Percentiles rank a stretch among this genome's conserved stretches.
phyloP scores from a whole-genome alignment of 2,888 invertebrate species.

The Mylabris sibirica region DNA sequence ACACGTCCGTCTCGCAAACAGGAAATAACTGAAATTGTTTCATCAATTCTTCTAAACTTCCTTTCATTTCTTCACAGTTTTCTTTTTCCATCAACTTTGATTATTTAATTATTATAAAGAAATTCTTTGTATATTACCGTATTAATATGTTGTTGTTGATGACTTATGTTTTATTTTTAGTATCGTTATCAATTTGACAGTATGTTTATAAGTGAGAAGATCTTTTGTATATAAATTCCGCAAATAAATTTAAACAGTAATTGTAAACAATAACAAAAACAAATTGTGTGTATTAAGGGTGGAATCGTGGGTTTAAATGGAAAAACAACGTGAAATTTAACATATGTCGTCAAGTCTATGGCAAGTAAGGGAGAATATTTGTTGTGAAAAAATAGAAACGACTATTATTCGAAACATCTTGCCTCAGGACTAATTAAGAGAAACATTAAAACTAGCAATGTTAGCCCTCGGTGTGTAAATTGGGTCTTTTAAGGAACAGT shows the following conservation, averaged over 20 bases:
- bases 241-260: constrained; percentile 18
- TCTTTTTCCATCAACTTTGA: not conserved
- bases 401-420: not conserved
- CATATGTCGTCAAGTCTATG: not conserved
- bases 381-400: no score
- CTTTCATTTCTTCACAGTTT: not conserved
- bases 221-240: constrained; percentile 25
- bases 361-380: not conserved
- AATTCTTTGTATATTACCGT: constrained; percentile 16
- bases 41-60: not conserved
- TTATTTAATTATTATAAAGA: constrained; percentile 7
- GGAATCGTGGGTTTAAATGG: no score
- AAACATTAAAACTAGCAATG: no score
- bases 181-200: constrained; percentile 22
- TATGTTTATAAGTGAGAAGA: constrained; percentile 25
- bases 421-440: not conserved
- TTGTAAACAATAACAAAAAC: constrained; percentile 27
- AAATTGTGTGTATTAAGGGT: not conserved
- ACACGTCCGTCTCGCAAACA: constrained; percentile 16
- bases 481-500: no score
- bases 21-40: constrained; percentile 25
- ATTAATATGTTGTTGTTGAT: not conserved
- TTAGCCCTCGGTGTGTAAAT: no score
- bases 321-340: not conserved
- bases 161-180: constrained; percentile 30